Percentiles rank a stretch among this genome's conserved stretches.
Conservation (phyloP, 2,888 invertebrate genomes). For the Blastobasis adustella region DNA sequence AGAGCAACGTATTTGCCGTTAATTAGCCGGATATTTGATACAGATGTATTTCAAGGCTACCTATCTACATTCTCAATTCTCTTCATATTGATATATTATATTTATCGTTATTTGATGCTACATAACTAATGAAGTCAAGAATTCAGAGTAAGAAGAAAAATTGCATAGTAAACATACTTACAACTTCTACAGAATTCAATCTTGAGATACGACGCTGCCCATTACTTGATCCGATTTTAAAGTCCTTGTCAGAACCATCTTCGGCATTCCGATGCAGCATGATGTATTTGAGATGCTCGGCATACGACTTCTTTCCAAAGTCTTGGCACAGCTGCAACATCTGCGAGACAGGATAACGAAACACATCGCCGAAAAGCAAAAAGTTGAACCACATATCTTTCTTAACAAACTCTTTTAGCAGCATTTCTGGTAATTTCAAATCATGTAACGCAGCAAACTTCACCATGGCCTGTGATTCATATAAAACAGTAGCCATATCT, state of each 20-base stretch:
- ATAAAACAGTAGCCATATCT: slow-evolving; percentile 60
- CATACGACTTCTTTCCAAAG: slow-evolving; percentile 72
- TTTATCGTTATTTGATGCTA: too few species aligned
- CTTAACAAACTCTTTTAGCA: slow-evolving; percentile 75
- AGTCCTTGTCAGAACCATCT: slow-evolving; percentile 54
- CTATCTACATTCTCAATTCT: too few species aligned
- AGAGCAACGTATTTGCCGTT: too few species aligned
- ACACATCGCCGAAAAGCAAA: slow-evolving; percentile 79
- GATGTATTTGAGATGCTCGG: slow-evolving; percentile 76
- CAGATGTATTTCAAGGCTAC: too few species aligned
- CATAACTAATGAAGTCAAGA: too few species aligned
- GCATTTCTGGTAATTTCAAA: slow-evolving; percentile 71
- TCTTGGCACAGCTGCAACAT: slow-evolving; percentile 72
- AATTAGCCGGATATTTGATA: too few species aligned
- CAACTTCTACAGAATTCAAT: slow-evolving; percentile 55
- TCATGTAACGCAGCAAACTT: slow-evolving; percentile 76
- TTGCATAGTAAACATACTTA: slow-evolving; percentile 27
- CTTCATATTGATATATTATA: too few species aligned
- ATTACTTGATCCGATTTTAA: slow-evolving; percentile 40
- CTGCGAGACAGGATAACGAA: slow-evolving; percentile 78
- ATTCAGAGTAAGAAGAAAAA: too few species aligned
- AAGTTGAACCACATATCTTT: slow-evolving; percentile 82
- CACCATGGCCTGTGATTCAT: slow-evolving; percentile 75
- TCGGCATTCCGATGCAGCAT: slow-evolving; percentile 56
- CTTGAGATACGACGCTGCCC: slow-evolving; percentile 50